phyloP scores from a whole-genome alignment of 2,888 invertebrate genomes.

The Oxytorus armatus region DNA sequence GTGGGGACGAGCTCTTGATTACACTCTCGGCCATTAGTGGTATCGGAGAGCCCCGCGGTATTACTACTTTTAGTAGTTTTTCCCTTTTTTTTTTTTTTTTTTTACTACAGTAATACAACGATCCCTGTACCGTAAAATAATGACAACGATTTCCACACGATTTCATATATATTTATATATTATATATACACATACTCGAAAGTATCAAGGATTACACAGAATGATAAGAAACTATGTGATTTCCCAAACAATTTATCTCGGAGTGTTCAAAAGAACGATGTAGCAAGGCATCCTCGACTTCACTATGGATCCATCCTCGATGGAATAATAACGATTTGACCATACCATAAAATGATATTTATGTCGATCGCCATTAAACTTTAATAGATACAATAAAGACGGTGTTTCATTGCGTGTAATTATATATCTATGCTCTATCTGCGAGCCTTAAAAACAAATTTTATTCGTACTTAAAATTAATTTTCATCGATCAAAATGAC shows the following conservation, averaged over 20 bases:
- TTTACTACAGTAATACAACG: conserved; percentile 25
- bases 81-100: no score
- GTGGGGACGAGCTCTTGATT: conserved; percentile 33
- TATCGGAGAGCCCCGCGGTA: conserved; percentile 32
- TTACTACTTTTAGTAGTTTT: conserved; percentile 20
- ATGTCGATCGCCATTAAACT: conserved; percentile 4
- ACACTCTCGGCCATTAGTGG: conserved; percentile 43
- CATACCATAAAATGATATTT: conserved; percentile 26
- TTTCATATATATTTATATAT: not conserved
- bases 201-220: no score
- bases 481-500: no score
- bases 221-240: conserved; percentile 5
- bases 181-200: no score
- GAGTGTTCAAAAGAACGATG: conserved; percentile 10
- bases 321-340: conserved; percentile 3
- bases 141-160: conserved; percentile 13
- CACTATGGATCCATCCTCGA: not conserved
- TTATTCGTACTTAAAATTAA: no score
- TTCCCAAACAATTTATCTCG: no score
- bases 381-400: not conserved
- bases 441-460: no score
- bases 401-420: conserved; percentile 13
- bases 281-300: not conserved
- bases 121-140: conserved; percentile 19
- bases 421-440: no score